A percentile compares a stretch with the other conserved stretches of the same genome.
Evolutionary conservation across 2,113 vertebrate species (phyloP).

Genomic region (Labrus mixtus): DNA sequence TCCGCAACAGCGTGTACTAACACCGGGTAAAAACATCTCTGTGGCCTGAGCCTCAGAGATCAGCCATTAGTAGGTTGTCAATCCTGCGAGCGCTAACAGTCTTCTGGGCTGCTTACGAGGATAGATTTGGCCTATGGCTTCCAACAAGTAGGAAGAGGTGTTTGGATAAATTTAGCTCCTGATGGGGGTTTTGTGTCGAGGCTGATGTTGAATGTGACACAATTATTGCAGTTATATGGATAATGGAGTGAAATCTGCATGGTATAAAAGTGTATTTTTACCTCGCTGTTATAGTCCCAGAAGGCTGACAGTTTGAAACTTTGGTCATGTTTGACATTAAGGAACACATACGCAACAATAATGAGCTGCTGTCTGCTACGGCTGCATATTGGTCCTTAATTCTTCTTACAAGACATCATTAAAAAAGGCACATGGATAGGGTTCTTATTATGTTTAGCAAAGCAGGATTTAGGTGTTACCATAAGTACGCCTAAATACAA

Average conservation of each 20-base stretch:
- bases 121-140: conserved; percentile 58
- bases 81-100: conserved; percentile 62
- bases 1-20: conserved; percentile 69
- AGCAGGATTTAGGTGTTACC: background rate
- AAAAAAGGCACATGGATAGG: conserved; percentile 7
- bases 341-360: conserved; percentile 34
- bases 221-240: conserved; percentile 68
- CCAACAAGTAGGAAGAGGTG: conserved; percentile 64
- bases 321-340: conserved; percentile 34
- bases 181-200: conserved; percentile 42
- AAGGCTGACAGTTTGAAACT: conserved; percentile 41
- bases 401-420: conserved; percentile 10
- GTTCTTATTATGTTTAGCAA: background rate
- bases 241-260: conserved; percentile 65
- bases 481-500: background rate
- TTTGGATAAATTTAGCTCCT: conserved; percentile 71
- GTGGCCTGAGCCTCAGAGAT: conserved; percentile 70
- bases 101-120: conserved; percentile 63
- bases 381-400: conserved; percentile 26
- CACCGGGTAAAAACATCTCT: conserved; percentile 69
- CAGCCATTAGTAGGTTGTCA: conserved; percentile 82
- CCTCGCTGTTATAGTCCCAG: conserved; percentile 45
- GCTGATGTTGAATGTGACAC: conserved; percentile 56
- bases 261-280: conserved; percentile 51
- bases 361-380: conserved; percentile 22